phyloP scores from a whole-genome alignment of 2,113 vertebrate species.

The Corythornis madagascariensis region DNA sequence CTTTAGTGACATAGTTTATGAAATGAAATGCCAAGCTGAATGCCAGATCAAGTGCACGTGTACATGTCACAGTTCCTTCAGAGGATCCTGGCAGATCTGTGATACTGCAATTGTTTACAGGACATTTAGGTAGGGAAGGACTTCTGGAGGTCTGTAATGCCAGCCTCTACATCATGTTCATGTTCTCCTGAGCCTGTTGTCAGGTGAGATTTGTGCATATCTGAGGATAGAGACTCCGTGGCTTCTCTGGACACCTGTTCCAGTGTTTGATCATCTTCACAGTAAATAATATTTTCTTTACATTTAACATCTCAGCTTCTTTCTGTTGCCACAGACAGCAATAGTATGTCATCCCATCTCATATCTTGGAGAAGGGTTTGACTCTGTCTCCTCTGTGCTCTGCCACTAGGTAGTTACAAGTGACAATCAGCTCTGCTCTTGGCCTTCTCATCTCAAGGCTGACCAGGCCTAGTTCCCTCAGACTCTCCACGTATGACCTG shows the following conservation, averaged over 20 bases:
- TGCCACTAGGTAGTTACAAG: background rate
- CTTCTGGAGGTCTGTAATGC: background rate
- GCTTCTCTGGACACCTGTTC: background rate
- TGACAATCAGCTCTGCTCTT: background rate
- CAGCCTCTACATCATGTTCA: background rate
- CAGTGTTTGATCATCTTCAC: background rate
- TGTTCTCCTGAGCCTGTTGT: background rate
- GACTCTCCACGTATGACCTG: fast-evolving
- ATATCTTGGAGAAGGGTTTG: background rate
- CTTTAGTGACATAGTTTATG: background rate
- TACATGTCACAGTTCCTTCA: background rate
- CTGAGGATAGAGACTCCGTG: fast-evolving
- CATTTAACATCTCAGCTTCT: background rate
- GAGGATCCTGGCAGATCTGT: background rate
- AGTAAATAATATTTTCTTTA: background rate
- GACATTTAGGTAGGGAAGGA: background rate
- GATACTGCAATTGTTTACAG: background rate
- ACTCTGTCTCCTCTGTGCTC: background rate
- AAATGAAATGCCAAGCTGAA: background rate
- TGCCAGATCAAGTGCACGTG: background rate
- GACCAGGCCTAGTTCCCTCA: background rate
- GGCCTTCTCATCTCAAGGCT: background rate
- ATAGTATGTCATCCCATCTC: fast-evolving
- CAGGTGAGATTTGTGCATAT: background rate
- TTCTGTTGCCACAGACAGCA: background rate